Percentiles rank a stretch among this genome's conserved stretches.
Conservation (phyloP, 2,113 vertebrate genomes). For the Azemiops feae region DNA sequence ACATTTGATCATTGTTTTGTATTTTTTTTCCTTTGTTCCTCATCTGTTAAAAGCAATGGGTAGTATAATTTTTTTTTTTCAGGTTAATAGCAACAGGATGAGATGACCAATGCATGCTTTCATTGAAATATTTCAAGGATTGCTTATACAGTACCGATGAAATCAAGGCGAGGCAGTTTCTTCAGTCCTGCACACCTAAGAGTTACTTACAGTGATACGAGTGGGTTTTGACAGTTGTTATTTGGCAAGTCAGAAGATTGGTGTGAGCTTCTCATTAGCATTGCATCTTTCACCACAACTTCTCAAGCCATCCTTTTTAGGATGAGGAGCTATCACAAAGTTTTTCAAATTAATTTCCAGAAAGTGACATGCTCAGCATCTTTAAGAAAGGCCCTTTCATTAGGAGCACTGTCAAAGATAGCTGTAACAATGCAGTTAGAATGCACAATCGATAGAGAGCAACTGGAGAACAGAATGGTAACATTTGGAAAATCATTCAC, state of each 20-base stretch:
- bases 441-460: background rate
- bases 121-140: constrained; percentile 12
- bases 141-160: background rate
- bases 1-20: background rate
- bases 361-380: constrained; percentile 17
- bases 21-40: background rate
- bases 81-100: background rate
- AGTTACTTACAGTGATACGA: background rate
- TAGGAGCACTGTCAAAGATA: constrained; percentile 5
- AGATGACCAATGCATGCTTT: background rate
- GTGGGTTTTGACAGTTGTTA: background rate
- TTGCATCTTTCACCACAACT: constrained; percentile 30
- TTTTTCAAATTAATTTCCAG: constrained; percentile 26
- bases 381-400: constrained; percentile 16
- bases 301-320: background rate
- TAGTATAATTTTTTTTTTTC: background rate
- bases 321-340: constrained; percentile 22
- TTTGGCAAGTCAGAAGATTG: background rate
- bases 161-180: background rate
- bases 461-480: constrained; percentile 12
- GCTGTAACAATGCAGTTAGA: constrained; percentile 20
- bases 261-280: constrained; percentile 18
- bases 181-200: background rate
- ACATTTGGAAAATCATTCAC: background rate
- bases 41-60: background rate